Conservation (phyloP, 2,113 vertebrate species). For the Tragelaphus scriptus region DNA sequence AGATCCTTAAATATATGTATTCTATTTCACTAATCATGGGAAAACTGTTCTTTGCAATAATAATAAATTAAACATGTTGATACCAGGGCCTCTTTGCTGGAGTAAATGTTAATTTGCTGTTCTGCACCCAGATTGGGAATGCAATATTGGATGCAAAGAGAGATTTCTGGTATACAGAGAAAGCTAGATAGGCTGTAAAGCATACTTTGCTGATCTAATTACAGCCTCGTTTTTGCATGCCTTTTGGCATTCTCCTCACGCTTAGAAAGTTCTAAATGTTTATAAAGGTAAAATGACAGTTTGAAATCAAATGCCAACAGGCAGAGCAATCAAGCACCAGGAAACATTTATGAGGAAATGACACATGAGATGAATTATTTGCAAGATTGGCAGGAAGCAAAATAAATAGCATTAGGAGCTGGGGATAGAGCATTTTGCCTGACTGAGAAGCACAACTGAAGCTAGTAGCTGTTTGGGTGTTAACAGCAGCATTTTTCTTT, state of each 20-base stretch:
- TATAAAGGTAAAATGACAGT: slow-evolving; percentile 51
- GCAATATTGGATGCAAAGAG: background rate
- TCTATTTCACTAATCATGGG: slow-evolving; percentile 65
- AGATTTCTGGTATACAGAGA: background rate
- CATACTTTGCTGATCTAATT: background rate
- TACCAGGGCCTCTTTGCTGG: background rate
- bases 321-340: slow-evolving; percentile 34
- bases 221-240: slow-evolving; percentile 28
- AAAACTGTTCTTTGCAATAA: slow-evolving; percentile 64
- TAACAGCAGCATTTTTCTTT: slow-evolving; percentile 15
- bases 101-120: slow-evolving; percentile 31
- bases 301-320: slow-evolving; percentile 40
- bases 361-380: slow-evolving; percentile 45
- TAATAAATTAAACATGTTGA: slow-evolving; percentile 62
- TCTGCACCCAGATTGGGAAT: slow-evolving; percentile 5
- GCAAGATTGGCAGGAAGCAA: slow-evolving; percentile 58
- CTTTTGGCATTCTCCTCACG: background rate
- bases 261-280: slow-evolving; percentile 48
- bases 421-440: background rate
- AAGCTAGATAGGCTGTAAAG: slow-evolving; percentile 15
- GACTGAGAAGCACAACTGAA: slow-evolving; percentile 23
- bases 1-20: slow-evolving; percentile 67
- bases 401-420: slow-evolving; percentile 41
- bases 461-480: background rate
- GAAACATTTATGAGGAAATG: slow-evolving; percentile 52